Evolutionary conservation across 1,140 invertebrate species (phyloP).

Genomic region (Heliconius hermathena): DNA sequence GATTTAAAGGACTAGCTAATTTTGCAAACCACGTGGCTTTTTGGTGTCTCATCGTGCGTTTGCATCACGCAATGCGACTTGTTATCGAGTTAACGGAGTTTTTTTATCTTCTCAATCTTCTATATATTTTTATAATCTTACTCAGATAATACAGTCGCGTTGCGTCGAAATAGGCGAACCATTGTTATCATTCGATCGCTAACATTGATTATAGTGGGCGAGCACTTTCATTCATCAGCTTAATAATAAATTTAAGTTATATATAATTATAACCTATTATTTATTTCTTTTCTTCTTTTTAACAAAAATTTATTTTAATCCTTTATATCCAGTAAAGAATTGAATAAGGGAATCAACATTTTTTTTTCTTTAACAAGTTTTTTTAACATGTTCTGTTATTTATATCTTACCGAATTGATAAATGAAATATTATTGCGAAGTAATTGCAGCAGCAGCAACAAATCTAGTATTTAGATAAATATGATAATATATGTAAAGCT

Average conservation of each 20-base stretch:
- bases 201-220: neutral
- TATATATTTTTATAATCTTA: slow-evolving; percentile 2
- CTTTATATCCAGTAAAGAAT: too few relatives aligned
- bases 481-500: too few relatives aligned
- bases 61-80: slow-evolving; percentile 14
- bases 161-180: slow-evolving; percentile 11
- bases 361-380: too few relatives aligned
- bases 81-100: slow-evolving; percentile 8
- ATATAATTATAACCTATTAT: neutral
- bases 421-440: neutral
- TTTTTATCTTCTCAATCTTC: neutral
- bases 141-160: slow-evolving; percentile 23
- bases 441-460: neutral
- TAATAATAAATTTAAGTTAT: neutral
- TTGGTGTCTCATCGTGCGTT: slow-evolving; percentile 23
- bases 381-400: neutral
- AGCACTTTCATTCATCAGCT: slow-evolving; percentile 19
- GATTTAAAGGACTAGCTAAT: slow-evolving; percentile 58
- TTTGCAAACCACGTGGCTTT: slow-evolving; percentile 24
- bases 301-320: neutral
- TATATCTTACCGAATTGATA: neutral
- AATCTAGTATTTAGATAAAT: neutral
- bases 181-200: slow-evolving; percentile 16
- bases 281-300: neutral
- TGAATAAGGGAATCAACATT: too few relatives aligned